A percentile compares a stretch with the other conserved stretches of the same genome.
phyloP scores from a whole-genome alignment of 2,113 vertebrate species.

The Phalacrocorax pelagicus region DNA sequence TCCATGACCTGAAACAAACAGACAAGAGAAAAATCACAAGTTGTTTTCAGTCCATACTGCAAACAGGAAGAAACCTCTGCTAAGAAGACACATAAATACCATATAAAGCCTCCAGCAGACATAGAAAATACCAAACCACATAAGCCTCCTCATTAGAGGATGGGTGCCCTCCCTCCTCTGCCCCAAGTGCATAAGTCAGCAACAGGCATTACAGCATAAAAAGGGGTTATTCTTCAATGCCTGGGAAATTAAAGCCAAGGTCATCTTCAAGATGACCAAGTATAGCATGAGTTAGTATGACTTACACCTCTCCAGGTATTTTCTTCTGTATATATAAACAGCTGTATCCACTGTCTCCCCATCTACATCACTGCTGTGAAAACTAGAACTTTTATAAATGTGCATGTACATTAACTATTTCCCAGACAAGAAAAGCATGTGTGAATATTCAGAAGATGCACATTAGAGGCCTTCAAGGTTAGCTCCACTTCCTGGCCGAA shows the following conservation, averaged over 20 bases:
- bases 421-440: background rate
- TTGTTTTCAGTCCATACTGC: background rate
- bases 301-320: background rate
- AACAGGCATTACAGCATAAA: background rate
- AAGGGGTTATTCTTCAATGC: background rate
- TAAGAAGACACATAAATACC: background rate
- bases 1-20: constrained; percentile 83
- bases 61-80: background rate
- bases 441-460: background rate
- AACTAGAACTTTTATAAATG: background rate
- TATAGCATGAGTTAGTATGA: background rate
- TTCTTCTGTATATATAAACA: background rate
- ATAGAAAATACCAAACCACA: background rate
- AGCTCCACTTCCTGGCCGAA: background rate
- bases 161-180: background rate
- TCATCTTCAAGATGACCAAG: background rate
- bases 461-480: background rate
- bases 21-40: background rate
- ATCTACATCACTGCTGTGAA: background rate
- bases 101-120: background rate
- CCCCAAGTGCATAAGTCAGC: background rate
- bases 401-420: background rate
- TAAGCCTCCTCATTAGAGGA: background rate
- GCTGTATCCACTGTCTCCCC: background rate
- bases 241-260: background rate